phyloP scores from a whole-genome alignment of 2,113 vertebrate genomes.

The Elgaria multicarinata region DNA sequence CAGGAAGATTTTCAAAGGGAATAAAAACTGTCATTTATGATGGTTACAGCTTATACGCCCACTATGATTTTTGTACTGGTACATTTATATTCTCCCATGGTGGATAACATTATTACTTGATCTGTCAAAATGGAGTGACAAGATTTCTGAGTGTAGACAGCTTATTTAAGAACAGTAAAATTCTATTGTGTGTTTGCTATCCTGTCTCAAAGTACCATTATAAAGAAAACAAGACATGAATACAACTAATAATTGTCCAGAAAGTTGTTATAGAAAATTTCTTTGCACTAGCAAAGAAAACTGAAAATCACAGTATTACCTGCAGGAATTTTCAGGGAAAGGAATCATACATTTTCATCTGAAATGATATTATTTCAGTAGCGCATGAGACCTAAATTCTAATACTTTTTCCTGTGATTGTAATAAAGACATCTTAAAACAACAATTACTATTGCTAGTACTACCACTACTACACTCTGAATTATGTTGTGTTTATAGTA shows the following conservation, averaged over 20 bases:
- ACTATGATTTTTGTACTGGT: conserved; percentile 74
- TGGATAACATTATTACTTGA: conserved; percentile 80
- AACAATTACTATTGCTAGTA: fast-evolving
- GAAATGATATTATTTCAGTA: conserved; percentile 41
- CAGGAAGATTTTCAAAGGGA: conserved; percentile 77
- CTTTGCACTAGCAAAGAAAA: conserved; percentile 3
- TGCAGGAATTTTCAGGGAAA: background rate
- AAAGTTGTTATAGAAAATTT: conserved; percentile 46
- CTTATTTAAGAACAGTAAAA: conserved; percentile 70
- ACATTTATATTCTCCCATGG: conserved; percentile 74
- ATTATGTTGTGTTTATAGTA: background rate
- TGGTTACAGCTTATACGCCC: conserved; percentile 70
- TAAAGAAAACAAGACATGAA: conserved; percentile 57
- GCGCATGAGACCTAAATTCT: conserved; percentile 21
- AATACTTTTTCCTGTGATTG: conserved; percentile 15
- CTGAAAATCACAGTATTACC: conserved; percentile 30
- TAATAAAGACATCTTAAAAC: conserved; percentile 34
- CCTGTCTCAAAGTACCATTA: conserved; percentile 48
- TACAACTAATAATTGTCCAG: conserved; percentile 42
- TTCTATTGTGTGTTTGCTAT: conserved; percentile 72
- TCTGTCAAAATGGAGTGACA: conserved; percentile 77
- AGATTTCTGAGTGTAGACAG: conserved; percentile 72
- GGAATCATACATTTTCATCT: conserved; percentile 38
- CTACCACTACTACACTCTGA: background rate
- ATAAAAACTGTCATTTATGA: conserved; percentile 78